Evolutionary conservation across 2,888 invertebrate species (phyloP), one percentile per base, ranked within the genome.

Genomic region (Prosapia bicincta): DNA sequence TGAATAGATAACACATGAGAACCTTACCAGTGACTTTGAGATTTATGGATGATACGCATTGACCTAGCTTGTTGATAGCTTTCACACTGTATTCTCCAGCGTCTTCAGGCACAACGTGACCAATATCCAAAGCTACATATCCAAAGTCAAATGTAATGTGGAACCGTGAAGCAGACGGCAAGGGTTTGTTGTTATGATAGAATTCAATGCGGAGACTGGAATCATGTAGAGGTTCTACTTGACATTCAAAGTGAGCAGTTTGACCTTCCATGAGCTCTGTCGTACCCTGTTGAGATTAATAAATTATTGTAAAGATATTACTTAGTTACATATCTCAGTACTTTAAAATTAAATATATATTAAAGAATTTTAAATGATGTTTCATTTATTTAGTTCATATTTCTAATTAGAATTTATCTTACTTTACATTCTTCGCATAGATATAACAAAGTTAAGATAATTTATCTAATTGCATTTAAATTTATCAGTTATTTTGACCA

Each of bases 101-200:
- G 85, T 99, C 99, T 87, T 97, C 97, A 13, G 97, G 92, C 75
- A 97, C 96, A 79, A 94, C 93, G 84, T 98, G 96, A 80, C 93
- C 91, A 83, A 99, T 96, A 86, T 98, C 97, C 82, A 99, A 88
- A 72, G 97, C 95, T 81, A 98, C 96, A 82, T 98, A 98, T 82
- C 99, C 99, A 88, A 99, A 98, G 87, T 99, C 98, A 85, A 97
- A 96, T 81, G 96, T 95, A 83, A 95, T 95, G 86, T 96, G 96
- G 91, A 96, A 96, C 83, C 96, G 90, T 78, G 95, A 90, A 75
- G 95, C 97, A 79, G 96, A 95, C 83, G 93, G 93, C 83, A 97
- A 87, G 72, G 96, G 95, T 85, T 95, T 94, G 78, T 96, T 97
- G 83, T 97, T 96, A 83, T 96, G 96, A 84, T 93, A 96, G 86